Conservation (phyloP, 2,888 invertebrate species). For the Seira ritae region DNA sequence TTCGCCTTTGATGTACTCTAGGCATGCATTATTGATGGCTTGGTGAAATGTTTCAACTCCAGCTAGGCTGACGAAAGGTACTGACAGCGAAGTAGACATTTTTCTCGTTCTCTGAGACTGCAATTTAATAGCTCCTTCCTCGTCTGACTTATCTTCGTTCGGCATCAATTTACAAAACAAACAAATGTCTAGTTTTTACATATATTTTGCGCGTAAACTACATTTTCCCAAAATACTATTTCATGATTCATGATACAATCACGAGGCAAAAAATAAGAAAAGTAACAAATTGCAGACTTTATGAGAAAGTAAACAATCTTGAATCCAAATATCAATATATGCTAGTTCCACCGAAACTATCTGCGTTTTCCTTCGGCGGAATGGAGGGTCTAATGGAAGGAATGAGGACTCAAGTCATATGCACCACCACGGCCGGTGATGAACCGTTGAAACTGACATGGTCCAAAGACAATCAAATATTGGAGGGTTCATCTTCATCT, state of each 20-base stretch:
- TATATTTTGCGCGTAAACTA: slow-evolving; percentile 25
- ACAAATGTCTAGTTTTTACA: slow-evolving; percentile 16
- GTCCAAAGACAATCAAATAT: slow-evolving; percentile 79
- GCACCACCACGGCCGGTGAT: slow-evolving; percentile 77
- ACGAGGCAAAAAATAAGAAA: slow-evolving; percentile 5
- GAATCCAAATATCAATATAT: slow-evolving; percentile 43
- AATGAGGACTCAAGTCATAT: slow-evolving; percentile 75
- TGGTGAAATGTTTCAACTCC: too few relatives aligned
- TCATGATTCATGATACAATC: too few relatives aligned
- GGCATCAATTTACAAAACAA: slow-evolving; percentile 47
- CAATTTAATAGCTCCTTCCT: slow-evolving; percentile 39
- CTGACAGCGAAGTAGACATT: too few relatives aligned
- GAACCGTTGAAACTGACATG: slow-evolving; percentile 81
- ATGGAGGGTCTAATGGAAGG: slow-evolving; percentile 75
- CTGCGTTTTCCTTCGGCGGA: slow-evolving; percentile 77
- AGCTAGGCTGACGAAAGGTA: too few relatives aligned
- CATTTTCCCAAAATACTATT: slow-evolving; percentile 20
- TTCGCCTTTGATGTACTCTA: too few relatives aligned
- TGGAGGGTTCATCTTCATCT: slow-evolving; percentile 69
- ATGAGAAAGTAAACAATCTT: slow-evolving; percentile 25
- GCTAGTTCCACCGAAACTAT: slow-evolving; percentile 75
- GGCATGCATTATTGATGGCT: too few relatives aligned
- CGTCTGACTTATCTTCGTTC: slow-evolving; percentile 56
- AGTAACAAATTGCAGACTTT: slow-evolving; percentile 17
- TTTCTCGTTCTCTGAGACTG: too few relatives aligned